Evolutionary conservation across 2,888 invertebrate species (phyloP).

Genomic region (Agrochola macilenta): DNA sequence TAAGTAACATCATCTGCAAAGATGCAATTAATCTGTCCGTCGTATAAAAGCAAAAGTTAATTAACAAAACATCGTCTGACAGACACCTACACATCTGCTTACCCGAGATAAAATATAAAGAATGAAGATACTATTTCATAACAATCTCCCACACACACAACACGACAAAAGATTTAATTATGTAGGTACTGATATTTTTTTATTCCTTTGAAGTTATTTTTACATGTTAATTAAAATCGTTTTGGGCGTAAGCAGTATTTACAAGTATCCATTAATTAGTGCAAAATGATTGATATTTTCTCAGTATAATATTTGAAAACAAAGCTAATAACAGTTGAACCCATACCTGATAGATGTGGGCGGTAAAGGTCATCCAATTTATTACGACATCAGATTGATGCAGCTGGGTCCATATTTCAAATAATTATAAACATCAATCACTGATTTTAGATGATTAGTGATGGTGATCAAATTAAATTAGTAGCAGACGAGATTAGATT

Average conservation of each 20-base stretch:
- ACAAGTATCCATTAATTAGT: not conserved
- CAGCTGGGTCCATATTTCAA: conserved; percentile 14
- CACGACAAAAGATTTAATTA: conserved; percentile 19
- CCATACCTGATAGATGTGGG: conserved; percentile 1
- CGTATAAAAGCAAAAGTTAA: conserved; percentile 20
- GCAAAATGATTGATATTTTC: conserved; percentile 2
- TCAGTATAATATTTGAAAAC: not conserved
- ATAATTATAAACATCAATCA: not conserved
- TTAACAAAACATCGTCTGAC: conserved; percentile 12
- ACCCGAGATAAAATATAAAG: not conserved
- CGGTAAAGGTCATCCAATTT: conserved; percentile 32
- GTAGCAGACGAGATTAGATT: no score
- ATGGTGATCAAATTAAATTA: conserved; percentile 1
- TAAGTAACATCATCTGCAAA: conserved; percentile 1
- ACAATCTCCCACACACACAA: conserved; percentile 32
- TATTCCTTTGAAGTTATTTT: not conserved
- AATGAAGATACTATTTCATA: conserved; percentile 23
- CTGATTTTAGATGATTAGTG: not conserved
- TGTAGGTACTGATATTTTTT: conserved; percentile 9
- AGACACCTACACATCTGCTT: conserved; percentile 40
- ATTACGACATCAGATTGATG: conserved; percentile 28
- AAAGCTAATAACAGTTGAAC: not conserved
- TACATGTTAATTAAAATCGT: not conserved
- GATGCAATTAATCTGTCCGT: conserved; percentile 27
- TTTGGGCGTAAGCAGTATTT: conserved; percentile 1